Percentiles rank a stretch among this genome's conserved stretches.
Evolutionary conservation across 2,888 invertebrate genomes (phyloP).

Genomic region (Nephrotoma appendiculata): DNA sequence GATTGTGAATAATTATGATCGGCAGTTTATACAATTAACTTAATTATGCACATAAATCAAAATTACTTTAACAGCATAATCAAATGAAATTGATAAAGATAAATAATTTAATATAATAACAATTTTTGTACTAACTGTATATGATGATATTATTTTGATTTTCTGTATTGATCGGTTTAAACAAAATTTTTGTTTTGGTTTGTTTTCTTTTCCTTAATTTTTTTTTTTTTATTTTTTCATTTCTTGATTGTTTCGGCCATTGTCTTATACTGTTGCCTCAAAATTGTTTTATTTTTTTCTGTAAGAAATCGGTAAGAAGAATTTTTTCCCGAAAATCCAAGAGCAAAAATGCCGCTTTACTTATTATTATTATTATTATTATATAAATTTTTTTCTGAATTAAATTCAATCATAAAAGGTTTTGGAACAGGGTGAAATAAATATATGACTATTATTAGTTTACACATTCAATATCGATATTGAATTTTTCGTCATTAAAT

Average conservation of each 20-base stretch:
- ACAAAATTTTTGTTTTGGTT: background rate
- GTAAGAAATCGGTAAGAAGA: background rate
- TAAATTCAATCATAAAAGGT: background rate
- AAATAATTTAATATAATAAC: background rate
- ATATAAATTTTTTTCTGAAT: background rate
- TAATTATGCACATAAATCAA: background rate
- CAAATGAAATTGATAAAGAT: background rate
- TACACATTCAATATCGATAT: background rate
- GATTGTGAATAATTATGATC: background rate
- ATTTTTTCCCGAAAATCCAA: background rate
- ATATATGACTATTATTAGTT: background rate
- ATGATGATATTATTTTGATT: background rate
- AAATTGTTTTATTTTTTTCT: background rate
- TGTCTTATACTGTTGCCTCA: background rate
- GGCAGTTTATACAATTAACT: background rate
- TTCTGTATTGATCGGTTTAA: conserved; percentile 3
- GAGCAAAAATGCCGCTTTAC: conserved; percentile 2
- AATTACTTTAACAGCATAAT: background rate
- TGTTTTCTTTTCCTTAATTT: background rate
- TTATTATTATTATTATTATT: background rate
- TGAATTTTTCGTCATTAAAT: background rate
- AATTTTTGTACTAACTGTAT: background rate
- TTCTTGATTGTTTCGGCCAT: conserved; percentile 1
- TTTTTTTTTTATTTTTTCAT: background rate
- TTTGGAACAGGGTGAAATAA: background rate